These are phyloP conservation scores for Puffinus mauretanicus DNA, from an alignment of 2,113 vertebrate genomes.

Conservation along the genomic window DNA sequence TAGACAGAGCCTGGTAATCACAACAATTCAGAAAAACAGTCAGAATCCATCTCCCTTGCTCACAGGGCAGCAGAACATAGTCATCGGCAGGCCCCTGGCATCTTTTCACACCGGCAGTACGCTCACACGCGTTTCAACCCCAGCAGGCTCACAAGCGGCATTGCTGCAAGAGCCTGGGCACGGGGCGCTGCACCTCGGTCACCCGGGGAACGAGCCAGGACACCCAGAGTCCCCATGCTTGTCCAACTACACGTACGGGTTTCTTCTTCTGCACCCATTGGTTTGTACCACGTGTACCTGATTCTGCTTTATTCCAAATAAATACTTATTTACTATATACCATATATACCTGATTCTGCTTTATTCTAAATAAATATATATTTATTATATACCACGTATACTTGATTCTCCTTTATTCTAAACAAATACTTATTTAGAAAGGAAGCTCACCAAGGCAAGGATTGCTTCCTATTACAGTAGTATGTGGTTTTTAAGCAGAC, in stretches of 20 bases:
- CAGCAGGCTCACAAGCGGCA: neutral
- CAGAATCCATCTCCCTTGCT: neutral
- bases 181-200: rapidly evolving
- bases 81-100: neutral
- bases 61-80: neutral
- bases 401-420: neutral
- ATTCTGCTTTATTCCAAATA: neutral
- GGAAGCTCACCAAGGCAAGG: neutral
- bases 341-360: rapidly evolving
- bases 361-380: neutral
- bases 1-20: neutral
- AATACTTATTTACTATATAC: neutral
- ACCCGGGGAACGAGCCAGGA: rapidly evolving
- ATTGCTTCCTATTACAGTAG: neutral
- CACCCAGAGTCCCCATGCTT: rapidly evolving
- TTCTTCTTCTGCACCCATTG: neutral
- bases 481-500: neutral
- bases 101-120: rapidly evolving
- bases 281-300: neutral
- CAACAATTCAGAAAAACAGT: neutral
- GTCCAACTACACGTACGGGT: rapidly evolving
- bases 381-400: neutral
- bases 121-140: rapidly evolving
- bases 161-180: rapidly evolving
- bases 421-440: neutral